phyloP scores from a whole-genome alignment of 2,888 invertebrate species.

The Thumatha senex region DNA sequence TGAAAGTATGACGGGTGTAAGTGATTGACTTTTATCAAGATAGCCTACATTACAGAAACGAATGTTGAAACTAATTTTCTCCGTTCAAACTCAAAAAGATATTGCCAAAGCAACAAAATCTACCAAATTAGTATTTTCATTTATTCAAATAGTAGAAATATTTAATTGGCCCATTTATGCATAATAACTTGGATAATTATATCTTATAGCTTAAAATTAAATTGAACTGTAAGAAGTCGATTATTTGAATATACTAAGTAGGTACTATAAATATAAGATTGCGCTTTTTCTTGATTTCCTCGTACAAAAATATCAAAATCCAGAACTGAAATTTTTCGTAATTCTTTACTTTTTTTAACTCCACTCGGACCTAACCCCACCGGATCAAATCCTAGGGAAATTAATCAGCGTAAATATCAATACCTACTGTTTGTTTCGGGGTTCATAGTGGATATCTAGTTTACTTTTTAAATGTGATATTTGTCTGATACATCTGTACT shows the following conservation, averaged over 20 bases:
- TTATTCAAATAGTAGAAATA: too few species aligned
- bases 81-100: neutral
- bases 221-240: slow-evolving; percentile 15
- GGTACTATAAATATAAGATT: neutral
- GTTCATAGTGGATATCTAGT: too few species aligned
- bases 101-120: slow-evolving; percentile 29
- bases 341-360: too few species aligned
- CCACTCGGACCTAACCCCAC: too few species aligned
- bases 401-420: too few species aligned
- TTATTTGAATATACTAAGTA: slow-evolving; percentile 6
- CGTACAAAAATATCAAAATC: neutral
- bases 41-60: neutral
- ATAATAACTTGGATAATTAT: neutral
- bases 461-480: neutral
- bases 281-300: neutral
- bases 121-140: neutral
- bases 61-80: neutral
- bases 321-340: too few species aligned
- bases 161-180: neutral
- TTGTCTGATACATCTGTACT: neutral
- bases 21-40: too few species aligned
- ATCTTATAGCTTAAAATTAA: too few species aligned
- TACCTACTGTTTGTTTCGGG: too few species aligned
- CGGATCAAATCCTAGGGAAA: too few species aligned
- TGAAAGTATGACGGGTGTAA: too few species aligned